These are phyloP conservation scores for Brachyistius frenatus DNA, from an alignment of 2,113 vertebrate genomes.

Conservation along the genomic window DNA sequence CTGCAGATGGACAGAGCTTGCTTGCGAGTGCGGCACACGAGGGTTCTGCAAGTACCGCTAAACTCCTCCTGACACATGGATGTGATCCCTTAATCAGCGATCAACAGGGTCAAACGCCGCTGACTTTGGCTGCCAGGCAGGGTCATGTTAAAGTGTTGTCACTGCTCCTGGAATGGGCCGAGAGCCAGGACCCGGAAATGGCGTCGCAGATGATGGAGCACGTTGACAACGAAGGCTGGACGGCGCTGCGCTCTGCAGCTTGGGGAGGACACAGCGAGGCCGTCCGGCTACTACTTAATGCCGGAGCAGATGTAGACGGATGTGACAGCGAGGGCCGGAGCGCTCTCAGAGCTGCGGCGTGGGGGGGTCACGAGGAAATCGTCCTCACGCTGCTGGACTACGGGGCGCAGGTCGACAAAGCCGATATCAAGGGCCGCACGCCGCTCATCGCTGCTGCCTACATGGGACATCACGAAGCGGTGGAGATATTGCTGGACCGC, in stretches of 20 bases:
- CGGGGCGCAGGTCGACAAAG: conserved; percentile 79
- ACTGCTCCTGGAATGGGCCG: conserved; percentile 80
- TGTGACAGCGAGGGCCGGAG: conserved; percentile 84
- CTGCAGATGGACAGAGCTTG: conserved; percentile 76
- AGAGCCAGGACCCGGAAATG: conserved; percentile 39
- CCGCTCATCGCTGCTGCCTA: conserved; percentile 87
- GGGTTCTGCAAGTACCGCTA: conserved; percentile 74
- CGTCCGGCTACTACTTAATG: conserved; percentile 79
- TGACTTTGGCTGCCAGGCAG: conserved; percentile 82
- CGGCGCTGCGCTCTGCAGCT: conserved; percentile 84
- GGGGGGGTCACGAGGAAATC: conserved; percentile 86
- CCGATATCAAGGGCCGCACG: conserved; percentile 84
- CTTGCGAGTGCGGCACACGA: conserved; percentile 80
- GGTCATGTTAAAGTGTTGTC: conserved; percentile 79
- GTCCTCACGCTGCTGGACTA: conserved; percentile 78
- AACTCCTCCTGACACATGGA: conserved; percentile 78
- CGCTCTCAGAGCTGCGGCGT: conserved; percentile 86
- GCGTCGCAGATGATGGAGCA: conserved; percentile 78
- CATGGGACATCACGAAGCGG: conserved; percentile 85
- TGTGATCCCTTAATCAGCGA: conserved; percentile 81
- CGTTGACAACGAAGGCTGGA: conserved; percentile 86
- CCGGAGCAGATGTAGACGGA: conserved; percentile 84
- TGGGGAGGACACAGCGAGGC: conserved; percentile 85
- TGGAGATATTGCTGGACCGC: conserved; percentile 81
- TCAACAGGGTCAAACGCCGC: conserved; percentile 83